phyloP scores from a whole-genome alignment of 2,888 invertebrate genomes.

The Bedellia somnulentella region DNA sequence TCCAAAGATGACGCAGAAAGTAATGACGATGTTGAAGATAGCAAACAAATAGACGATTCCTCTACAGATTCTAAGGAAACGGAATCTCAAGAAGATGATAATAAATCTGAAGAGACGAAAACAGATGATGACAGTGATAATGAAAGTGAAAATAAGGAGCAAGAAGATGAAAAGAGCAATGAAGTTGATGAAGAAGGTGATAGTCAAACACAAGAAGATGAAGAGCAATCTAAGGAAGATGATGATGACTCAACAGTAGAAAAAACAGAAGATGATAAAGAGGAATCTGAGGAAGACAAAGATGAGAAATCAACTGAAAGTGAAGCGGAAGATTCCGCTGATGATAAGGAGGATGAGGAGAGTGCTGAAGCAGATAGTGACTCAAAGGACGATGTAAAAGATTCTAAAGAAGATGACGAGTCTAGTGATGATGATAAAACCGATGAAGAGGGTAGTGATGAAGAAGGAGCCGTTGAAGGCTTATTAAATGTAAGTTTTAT shows the following conservation, averaged over 20 bases:
- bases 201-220: slow-evolving; percentile 19
- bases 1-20: too few relatives aligned
- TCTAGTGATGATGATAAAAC: slow-evolving; percentile 18
- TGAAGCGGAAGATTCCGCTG: slow-evolving; percentile 16
- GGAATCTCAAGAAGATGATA: slow-evolving; percentile 15
- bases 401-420: slow-evolving; percentile 17
- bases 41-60: slow-evolving; percentile 8
- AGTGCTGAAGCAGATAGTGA: slow-evolving; percentile 23
- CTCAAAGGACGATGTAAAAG: slow-evolving; percentile 11
- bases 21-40: slow-evolving; percentile 10
- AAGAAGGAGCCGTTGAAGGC: slow-evolving; percentile 66
- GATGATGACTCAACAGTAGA: slow-evolving; percentile 20
- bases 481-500: slow-evolving; percentile 54
- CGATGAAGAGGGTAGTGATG: slow-evolving; percentile 25
- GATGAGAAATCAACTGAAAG: slow-evolving; percentile 16
- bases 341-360: slow-evolving; percentile 19
- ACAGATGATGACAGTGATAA: slow-evolving; percentile 46
- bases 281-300: slow-evolving; percentile 11
- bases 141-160: slow-evolving; percentile 29
- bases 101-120: slow-evolving; percentile 23
- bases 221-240: slow-evolving; percentile 26
- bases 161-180: slow-evolving; percentile 15
- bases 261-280: slow-evolving; percentile 18
- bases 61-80: slow-evolving; percentile 12
- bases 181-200: slow-evolving; percentile 17